Evolutionary conservation across 2,888 invertebrate species (phyloP), one percentile per base, ranked within the genome.

Genomic region (Coenonympha arcania): DNA sequence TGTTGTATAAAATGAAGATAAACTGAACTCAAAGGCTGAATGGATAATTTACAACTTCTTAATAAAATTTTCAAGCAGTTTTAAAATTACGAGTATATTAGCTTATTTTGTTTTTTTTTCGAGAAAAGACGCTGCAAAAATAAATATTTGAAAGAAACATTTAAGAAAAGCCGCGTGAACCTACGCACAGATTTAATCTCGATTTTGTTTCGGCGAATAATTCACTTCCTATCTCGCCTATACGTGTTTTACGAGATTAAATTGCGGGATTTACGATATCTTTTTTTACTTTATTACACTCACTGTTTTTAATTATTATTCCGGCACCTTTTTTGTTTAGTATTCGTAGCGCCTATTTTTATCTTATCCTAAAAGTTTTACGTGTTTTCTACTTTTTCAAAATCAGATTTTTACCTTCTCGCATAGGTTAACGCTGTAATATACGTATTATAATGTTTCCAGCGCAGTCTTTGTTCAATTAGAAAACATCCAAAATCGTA

Each of bases 101-200:
- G n/a, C n/a, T n/a, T n/a, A 15, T 33, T 33, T 16, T 15, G 4
- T 33, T 11, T 11, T 18, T 36, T 5, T 19, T 19, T 36, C 36
- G 20, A 16, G 9, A 9, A 6, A n/a, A 28, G 18, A 4, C 41
- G 6, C 28, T 18, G 6, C 9, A 22, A 43, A 31, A 43, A 33
- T 42, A 31, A 43, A 43, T 43, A n/a, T n/a, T n/a, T n/a, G 8
- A 15, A 20, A 61, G 64, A 68, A 66, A 68, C 64, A 64, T 60
- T 64, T 53, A 57, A 57, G 58, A 58, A n/a, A 63, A 57, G 62
- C 54, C 52, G 47, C 52, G 9, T 46, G 51, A 52, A 59, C n/a
- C n/a, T 58, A 56, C 55, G 52, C 52, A 53, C 33, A 45, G 66
- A 69, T 68, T 69, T 64, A 69, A 70, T 70, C 64, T 54, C 36